phyloP scores from a whole-genome alignment of 2,888 invertebrate species.

The Ptilodon capucinus region DNA sequence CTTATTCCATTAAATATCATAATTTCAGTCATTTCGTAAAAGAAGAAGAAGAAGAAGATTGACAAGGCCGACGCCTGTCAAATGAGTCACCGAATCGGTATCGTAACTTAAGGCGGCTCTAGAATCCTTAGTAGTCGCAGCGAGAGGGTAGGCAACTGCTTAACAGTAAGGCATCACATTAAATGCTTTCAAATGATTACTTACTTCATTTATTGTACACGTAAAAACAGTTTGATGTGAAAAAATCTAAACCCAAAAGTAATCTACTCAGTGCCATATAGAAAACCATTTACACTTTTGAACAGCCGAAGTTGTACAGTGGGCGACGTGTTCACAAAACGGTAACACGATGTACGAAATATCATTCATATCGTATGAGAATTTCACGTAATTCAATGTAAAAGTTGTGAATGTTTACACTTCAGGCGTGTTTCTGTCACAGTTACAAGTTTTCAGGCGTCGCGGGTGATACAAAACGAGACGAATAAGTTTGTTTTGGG shows the following conservation, averaged over 20 bases:
- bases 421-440: conserved; percentile 24
- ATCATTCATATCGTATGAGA: conserved; percentile 12
- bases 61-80: too few species aligned
- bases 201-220: too few species aligned
- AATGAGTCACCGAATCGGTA: too few species aligned
- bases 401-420: conserved; percentile 25
- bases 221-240: too few species aligned
- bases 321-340: not conserved
- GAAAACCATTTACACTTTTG: not conserved
- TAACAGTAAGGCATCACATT: too few species aligned
- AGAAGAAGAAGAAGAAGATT: too few species aligned
- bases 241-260: not conserved
- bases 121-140: too few species aligned
- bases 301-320: not conserved
- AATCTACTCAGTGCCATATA: not conserved
- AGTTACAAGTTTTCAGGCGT: conserved; percentile 16
- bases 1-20: too few species aligned
- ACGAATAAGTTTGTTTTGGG: conserved; percentile 4
- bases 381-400: conserved; percentile 36
- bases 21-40: too few species aligned
- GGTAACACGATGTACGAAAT: not conserved
- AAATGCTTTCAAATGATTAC: too few species aligned
- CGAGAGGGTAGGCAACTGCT: too few species aligned
- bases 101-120: too few species aligned
- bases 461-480: conserved; percentile 6